These are phyloP conservation scores for Ailurus styani DNA, from an alignment of 2,113 vertebrate genomes.

Conservation along the genomic window DNA sequence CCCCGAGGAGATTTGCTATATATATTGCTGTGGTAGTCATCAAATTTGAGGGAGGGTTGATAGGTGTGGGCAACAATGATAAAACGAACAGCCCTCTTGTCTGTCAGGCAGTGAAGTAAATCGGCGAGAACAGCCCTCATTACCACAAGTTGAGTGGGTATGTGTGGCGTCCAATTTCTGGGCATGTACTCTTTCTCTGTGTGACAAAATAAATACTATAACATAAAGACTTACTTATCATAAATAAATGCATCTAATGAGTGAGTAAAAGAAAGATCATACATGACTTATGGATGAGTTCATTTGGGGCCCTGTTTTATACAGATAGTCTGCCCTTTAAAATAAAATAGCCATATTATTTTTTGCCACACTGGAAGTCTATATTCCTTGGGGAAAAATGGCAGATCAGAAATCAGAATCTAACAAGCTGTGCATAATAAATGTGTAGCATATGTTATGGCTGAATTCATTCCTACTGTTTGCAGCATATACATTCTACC, in stretches of 20 bases:
- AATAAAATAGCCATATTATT: slow-evolving; percentile 73
- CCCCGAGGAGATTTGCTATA: slow-evolving; percentile 72
- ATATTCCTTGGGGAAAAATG: slow-evolving; percentile 70
- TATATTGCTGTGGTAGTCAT: slow-evolving; percentile 74
- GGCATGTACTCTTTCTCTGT: slow-evolving; percentile 63
- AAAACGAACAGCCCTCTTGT: slow-evolving; percentile 72
- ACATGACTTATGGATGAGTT: slow-evolving; percentile 57
- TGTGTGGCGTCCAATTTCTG: slow-evolving; percentile 64
- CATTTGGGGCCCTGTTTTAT: slow-evolving; percentile 25
- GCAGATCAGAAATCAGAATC: slow-evolving; percentile 78
- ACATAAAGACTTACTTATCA: slow-evolving; percentile 64
- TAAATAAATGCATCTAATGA: slow-evolving; percentile 71
- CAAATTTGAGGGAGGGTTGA: slow-evolving; percentile 72
- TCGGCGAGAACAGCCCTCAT: slow-evolving; percentile 55
- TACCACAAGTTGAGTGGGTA: slow-evolving; percentile 49
- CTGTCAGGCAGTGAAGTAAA: slow-evolving; percentile 77
- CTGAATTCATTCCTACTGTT: slow-evolving; percentile 73
- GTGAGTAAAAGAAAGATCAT: slow-evolving; percentile 38
- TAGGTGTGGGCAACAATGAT: slow-evolving; percentile 73
- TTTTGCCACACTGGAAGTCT: slow-evolving; percentile 73
- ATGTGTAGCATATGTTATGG: slow-evolving; percentile 74
- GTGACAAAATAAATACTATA: slow-evolving; percentile 74
- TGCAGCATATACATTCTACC: slow-evolving; percentile 69
- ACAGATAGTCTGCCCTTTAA: slow-evolving; percentile 66
- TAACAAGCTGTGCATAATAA: slow-evolving; percentile 82